Evolutionary conservation across 2,888 invertebrate genomes (phyloP).

Genomic region (Caenorhabditis japonica): DNA sequence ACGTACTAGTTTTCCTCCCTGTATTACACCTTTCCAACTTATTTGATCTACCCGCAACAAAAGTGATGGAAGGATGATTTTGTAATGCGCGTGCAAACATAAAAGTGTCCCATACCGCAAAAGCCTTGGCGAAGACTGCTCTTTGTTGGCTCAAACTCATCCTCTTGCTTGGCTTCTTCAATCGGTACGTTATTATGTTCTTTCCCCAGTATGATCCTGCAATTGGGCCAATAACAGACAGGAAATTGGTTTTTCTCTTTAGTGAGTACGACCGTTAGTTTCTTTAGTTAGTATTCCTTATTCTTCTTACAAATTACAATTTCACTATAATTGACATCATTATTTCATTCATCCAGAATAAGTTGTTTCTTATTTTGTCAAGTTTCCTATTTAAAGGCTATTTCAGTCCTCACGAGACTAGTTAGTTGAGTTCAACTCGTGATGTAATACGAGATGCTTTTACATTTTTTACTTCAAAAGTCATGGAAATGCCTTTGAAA

Average conservation of each 20-base stretch:
- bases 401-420: no score
- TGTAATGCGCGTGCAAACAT: constrained; percentile 41
- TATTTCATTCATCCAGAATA: no score
- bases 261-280: no score
- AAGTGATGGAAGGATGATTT: constrained; percentile 11
- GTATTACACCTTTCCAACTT: constrained; percentile 1
- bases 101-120: constrained; percentile 57
- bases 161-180: constrained; percentile 58
- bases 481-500: background rate
- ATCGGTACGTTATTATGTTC: constrained; percentile 71
- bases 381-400: no score
- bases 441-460: no score
- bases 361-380: no score
- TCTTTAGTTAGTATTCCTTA: no score
- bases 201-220: constrained; percentile 75
- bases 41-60: constrained; percentile 41
- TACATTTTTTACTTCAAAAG: background rate
- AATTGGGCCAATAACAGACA: constrained; percentile 23
- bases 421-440: no score
- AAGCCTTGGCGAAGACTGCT: constrained; percentile 64
- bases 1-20: no score
- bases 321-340: no score
- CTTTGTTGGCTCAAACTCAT: constrained; percentile 58
- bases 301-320: no score
- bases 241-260: no score